Evolutionary conservation across 2,888 invertebrate species (phyloP).

Genomic region (Stenodera caucasica): DNA sequence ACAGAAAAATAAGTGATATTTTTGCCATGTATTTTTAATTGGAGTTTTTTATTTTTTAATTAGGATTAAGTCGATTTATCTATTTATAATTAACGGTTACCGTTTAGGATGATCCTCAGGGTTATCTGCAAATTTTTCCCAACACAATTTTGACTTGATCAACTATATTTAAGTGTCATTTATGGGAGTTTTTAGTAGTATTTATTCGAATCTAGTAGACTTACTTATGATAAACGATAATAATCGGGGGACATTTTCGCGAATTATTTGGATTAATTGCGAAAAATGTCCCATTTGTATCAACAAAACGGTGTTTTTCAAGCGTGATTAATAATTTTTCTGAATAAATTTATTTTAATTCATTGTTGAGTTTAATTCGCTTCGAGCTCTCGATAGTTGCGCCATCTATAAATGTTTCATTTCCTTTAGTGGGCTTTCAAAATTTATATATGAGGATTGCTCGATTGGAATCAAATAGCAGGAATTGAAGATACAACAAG

Average conservation of each 20-base stretch:
- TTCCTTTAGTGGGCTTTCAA: too few species aligned
- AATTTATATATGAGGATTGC: too few species aligned
- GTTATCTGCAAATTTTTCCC: background rate
- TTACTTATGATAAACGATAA: background rate
- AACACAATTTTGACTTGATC: background rate
- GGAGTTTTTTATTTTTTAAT: background rate
- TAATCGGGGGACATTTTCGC: too few species aligned
- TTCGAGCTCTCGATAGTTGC: too few species aligned
- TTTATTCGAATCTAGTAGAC: constrained; percentile 15
- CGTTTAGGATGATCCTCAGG: constrained; percentile 11
- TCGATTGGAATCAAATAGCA: too few species aligned
- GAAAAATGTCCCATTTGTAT: too few species aligned
- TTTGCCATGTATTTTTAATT: constrained; percentile 28
- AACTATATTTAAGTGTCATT: constrained; percentile 13
- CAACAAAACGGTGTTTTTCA: too few species aligned
- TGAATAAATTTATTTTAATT: background rate
- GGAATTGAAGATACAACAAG: too few species aligned
- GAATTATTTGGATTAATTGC: too few species aligned
- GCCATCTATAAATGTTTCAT: too few species aligned
- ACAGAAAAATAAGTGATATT: constrained; percentile 30
- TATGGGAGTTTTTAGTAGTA: constrained; percentile 8
- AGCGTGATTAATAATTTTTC: background rate
- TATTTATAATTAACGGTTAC: constrained; percentile 18
- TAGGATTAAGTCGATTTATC: constrained; percentile 6
- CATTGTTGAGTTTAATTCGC: too few species aligned